Conservation (phyloP, 2,113 vertebrate species). For the Chaetodon trifascialis region DNA sequence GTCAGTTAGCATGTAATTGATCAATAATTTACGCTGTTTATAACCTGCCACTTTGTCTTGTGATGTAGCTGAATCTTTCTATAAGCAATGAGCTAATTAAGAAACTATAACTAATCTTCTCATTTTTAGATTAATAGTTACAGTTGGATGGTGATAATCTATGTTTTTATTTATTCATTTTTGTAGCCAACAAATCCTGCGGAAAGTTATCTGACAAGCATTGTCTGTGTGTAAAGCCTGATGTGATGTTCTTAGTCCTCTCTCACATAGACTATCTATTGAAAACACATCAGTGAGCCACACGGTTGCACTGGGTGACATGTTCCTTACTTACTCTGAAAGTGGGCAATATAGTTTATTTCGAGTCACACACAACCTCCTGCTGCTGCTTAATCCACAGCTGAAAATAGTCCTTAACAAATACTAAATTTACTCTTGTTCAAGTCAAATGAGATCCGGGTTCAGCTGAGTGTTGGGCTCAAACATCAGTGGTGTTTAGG, state of each 20-base stretch:
- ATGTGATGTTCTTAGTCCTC: background rate
- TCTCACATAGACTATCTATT: background rate
- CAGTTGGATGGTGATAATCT: background rate
- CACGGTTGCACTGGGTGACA: background rate
- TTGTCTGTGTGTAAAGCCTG: background rate
- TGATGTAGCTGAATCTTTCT: no score
- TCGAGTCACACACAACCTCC: background rate
- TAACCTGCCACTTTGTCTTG: no score
- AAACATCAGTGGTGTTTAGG: background rate
- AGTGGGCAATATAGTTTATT: background rate
- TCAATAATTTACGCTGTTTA: no score
- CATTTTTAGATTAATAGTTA: background rate
- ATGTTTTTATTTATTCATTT: no score
- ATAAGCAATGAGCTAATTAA: no score
- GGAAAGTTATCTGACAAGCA: no score
- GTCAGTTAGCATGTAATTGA: background rate
- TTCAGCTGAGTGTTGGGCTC: background rate
- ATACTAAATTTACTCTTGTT: no score
- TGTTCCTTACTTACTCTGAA: background rate
- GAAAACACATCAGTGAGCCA: background rate
- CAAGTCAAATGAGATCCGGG: background rate
- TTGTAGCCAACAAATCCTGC: no score
- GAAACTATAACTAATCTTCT: no score
- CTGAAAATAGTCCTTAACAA: no score
- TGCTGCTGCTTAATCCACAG: background rate